phyloP scores from a whole-genome alignment of 2,113 vertebrate genomes.

The Poecilia latipinna region DNA sequence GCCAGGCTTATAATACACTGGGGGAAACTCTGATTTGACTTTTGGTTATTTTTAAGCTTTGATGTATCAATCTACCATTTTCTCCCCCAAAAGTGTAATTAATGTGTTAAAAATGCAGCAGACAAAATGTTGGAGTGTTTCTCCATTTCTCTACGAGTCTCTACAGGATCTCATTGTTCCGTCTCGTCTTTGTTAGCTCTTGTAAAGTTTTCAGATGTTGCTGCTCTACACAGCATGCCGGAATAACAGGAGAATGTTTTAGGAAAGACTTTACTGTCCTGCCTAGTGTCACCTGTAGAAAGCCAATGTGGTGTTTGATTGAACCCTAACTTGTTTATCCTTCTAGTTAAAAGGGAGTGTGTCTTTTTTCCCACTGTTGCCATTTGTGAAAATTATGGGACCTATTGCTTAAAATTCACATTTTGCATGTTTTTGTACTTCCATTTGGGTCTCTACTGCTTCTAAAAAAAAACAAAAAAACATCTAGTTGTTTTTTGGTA shows the following conservation, averaged over 20 bases:
- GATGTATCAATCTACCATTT: conserved; percentile 32
- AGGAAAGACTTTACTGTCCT: conserved; percentile 8
- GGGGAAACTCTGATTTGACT: not conserved
- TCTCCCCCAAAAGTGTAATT: conserved; percentile 41
- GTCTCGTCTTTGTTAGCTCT: not conserved
- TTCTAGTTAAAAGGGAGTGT: too few species aligned
- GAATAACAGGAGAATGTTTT: conserved; percentile 21
- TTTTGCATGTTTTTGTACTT: too few species aligned
- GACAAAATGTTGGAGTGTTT: conserved; percentile 49
- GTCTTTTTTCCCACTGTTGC: too few species aligned
- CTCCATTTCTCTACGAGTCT: conserved; percentile 51
- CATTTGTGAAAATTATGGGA: too few species aligned
- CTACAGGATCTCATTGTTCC: conserved; percentile 22
- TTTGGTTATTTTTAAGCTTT: not conserved
- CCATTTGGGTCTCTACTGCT: too few species aligned
- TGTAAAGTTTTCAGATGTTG: conserved; percentile 1
- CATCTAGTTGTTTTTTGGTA: too few species aligned
- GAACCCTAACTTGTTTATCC: too few species aligned
- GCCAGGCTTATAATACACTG: too few species aligned
- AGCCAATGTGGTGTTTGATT: too few species aligned
- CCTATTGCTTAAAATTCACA: too few species aligned
- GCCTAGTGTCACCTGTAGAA: conserved; percentile 2
- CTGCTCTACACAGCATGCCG: not conserved
- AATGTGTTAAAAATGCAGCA: conserved; percentile 14
- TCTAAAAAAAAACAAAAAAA: too few species aligned